Conservation (phyloP, 1,140 invertebrate species). For the Ceratina japonica region DNA sequence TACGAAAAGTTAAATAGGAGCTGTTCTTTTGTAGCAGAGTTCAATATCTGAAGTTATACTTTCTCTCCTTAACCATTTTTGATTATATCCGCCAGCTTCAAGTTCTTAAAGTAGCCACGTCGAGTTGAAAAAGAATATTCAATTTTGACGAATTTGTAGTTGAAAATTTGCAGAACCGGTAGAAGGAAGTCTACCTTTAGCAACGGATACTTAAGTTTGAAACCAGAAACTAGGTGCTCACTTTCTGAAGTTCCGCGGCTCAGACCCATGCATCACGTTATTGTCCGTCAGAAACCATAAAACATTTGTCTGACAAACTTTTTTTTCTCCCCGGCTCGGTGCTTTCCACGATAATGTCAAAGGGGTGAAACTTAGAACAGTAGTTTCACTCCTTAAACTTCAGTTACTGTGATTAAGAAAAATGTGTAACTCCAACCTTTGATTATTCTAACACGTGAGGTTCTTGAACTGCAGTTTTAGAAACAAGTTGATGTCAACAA, state of each 20-base stretch:
- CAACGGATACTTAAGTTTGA: neutral
- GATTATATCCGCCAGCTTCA: neutral
- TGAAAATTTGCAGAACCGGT: neutral
- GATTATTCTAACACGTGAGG: no score
- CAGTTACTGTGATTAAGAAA: neutral
- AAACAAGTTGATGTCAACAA: no score
- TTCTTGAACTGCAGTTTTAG: no score
- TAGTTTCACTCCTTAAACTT: constrained; percentile 11
- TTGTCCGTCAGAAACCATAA: neutral
- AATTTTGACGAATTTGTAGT: neutral
- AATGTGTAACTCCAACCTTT: neutral
- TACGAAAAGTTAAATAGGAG: neutral
- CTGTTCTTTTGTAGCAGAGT: neutral
- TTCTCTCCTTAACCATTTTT: neutral
- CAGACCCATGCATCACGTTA: neutral
- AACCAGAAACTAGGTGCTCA: neutral
- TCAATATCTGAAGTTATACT: neutral
- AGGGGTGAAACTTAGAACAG: neutral
- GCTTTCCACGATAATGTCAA: neutral
- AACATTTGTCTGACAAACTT: neutral
- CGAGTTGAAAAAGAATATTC: no score
- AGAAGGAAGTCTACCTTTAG: neutral
- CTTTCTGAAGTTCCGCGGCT: neutral
- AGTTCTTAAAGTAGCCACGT: no score
- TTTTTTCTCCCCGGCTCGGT: neutral